Percentiles rank a stretch among this genome's conserved stretches.
Conservation (phyloP, 2,113 vertebrate genomes). For the Tenebrosternarchus preto region DNA sequence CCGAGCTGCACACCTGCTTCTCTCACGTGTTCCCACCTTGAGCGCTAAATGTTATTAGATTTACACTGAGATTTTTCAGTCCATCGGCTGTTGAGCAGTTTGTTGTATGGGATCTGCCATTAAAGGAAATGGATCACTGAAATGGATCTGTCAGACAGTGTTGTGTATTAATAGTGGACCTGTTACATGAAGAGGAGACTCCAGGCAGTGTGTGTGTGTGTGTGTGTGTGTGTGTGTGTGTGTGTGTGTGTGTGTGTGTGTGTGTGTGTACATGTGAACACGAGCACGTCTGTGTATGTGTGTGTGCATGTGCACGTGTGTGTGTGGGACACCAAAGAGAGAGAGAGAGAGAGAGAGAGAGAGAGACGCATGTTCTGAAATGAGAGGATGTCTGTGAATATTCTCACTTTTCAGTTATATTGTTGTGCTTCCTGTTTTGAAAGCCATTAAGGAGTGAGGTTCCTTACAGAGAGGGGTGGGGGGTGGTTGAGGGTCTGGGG, state of each 20-base stretch:
- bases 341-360: conserved; percentile 12
- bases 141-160: background rate
- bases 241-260: conserved; percentile 23
- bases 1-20: conserved; percentile 26
- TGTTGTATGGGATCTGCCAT: too few relatives aligned
- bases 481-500: too few relatives aligned
- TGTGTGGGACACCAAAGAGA: background rate
- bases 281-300: conserved; percentile 18
- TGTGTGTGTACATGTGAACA: too few relatives aligned
- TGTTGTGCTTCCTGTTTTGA: conserved; percentile 81
- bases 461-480: conserved; percentile 68
- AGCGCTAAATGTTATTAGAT: conserved; percentile 26
- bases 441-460: conserved; percentile 81
- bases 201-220: conserved; percentile 3
- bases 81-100: background rate
- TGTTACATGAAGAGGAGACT: background rate
- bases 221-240: background rate
- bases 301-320: background rate
- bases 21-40: conserved; percentile 38
- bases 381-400: conserved; percentile 57
- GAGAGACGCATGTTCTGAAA: conserved; percentile 8
- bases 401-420: conserved; percentile 69
- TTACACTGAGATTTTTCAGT: background rate
- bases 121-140: background rate
- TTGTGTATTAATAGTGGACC: background rate